phyloP scores from a whole-genome alignment of 1,140 invertebrate species.

The Drosophila nannoptera region DNA sequence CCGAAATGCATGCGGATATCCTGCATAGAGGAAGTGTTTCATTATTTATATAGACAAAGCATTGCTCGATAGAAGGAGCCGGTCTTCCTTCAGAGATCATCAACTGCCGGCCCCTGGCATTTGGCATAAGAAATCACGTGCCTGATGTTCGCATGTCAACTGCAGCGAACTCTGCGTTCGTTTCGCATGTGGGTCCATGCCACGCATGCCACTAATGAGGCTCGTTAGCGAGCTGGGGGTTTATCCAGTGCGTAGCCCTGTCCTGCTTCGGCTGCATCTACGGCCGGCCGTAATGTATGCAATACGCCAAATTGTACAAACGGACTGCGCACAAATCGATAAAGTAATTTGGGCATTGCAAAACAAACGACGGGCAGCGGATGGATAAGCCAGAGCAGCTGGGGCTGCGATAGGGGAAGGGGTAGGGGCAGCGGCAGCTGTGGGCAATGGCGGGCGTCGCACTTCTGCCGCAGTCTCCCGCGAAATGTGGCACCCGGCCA shows the following conservation, averaged over 20 bases:
- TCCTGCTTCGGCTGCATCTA: not conserved
- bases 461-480: slow-evolving; percentile 15
- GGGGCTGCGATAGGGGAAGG: no score
- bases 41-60: no score
- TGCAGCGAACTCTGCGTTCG: not conserved
- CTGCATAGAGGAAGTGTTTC: no score
- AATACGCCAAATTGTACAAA: slow-evolving; percentile 72
- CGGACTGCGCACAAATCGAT: slow-evolving; percentile 70
- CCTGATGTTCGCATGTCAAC: slow-evolving; percentile 52
- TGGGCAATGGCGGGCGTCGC: not conserved
- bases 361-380: slow-evolving; percentile 46
- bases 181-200: slow-evolving; percentile 2
- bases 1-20: not conserved
- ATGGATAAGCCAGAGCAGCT: not conserved
- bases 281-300: slow-evolving; percentile 60
- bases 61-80: no score
- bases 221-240: slow-evolving; percentile 68
- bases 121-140: slow-evolving; percentile 66
- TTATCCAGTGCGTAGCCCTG: slow-evolving; percentile 29
- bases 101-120: slow-evolving; percentile 14
- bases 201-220: slow-evolving; percentile 76
- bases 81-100: no score
- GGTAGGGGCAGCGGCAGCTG: no score
- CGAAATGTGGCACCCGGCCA: slow-evolving; percentile 50
- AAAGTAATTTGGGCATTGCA: slow-evolving; percentile 74